Conservation (phyloP, 2,113 vertebrate species). For the Pseudolaguvia tuberculata region DNA sequence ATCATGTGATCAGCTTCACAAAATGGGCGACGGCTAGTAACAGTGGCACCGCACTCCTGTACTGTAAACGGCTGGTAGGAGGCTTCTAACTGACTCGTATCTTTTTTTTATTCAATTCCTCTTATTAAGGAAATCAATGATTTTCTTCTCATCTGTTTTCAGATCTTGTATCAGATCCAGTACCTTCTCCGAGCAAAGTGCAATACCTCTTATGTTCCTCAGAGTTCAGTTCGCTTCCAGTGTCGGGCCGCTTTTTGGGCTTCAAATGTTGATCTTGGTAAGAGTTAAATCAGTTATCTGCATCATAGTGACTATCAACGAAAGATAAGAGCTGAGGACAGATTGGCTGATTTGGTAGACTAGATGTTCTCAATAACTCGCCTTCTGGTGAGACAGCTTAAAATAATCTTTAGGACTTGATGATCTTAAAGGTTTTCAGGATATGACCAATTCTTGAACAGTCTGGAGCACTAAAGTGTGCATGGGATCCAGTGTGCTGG, state of each 20-base stretch:
- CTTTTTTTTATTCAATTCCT: background rate
- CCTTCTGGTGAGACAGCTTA: too few relatives aligned
- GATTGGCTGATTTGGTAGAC: too few relatives aligned
- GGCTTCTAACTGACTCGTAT: background rate
- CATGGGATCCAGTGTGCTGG: too few relatives aligned
- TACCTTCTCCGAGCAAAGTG: conserved; percentile 72
- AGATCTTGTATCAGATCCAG: conserved; percentile 75
- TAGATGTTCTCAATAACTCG: too few relatives aligned
- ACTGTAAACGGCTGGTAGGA: conserved; percentile 60
- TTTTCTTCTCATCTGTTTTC: background rate
- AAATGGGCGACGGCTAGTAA: conserved; percentile 94
- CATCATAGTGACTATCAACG: too few relatives aligned
- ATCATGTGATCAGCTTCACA: conserved; percentile 95
- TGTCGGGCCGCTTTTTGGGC: conserved; percentile 74
- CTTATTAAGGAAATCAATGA: too few relatives aligned
- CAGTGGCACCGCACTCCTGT: conserved; percentile 78
- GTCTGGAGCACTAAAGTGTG: too few relatives aligned
- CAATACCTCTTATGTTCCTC: conserved; percentile 67
- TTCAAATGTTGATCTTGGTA: conserved; percentile 73
- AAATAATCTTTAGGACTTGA: too few relatives aligned
- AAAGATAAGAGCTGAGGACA: too few relatives aligned
- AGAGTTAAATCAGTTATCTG: conserved; percentile 28
- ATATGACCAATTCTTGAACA: too few relatives aligned
- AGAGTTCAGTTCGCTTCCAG: conserved; percentile 72
- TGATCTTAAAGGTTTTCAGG: too few relatives aligned